Base-by-base conservation (phyloP, 2,888 invertebrate genomes). In the Sussaba pulchella region DNA sequence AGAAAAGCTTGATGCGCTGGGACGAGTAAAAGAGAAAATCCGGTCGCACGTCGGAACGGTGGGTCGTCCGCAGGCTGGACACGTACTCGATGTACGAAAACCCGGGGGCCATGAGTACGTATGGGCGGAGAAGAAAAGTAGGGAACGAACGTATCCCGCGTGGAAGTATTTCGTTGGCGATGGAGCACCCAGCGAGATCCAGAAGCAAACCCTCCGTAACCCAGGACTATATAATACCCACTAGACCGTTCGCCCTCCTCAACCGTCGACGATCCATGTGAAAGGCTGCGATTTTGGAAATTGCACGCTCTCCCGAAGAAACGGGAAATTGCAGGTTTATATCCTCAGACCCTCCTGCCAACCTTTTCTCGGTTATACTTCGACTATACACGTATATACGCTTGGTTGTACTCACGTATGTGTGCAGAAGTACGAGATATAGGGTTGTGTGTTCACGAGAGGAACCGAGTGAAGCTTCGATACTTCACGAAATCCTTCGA, bases 71-170 rank as follows among this genome's bases (percentile, higher is more conserved):
- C 41, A 81, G 36, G 73, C 76, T 69, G 76, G 64, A 69, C 81
- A 87, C 82, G 86, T 84, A 82, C 82, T 81, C 82, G 85, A 84
- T 72, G 82, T 83, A 83, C 81, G 76, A 81, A 79, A 85, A 83
- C 82, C 52, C 50, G 50, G 72, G n/a, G 26, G 41, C 8, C 12
- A 63, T 12, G 75, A 39, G 54, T 2, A 57, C 52, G 72, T 73
- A 66, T 61, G 67, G 57, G 69, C 47, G 63, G 67, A 52, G 54
- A 77, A 54, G 50, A 72, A 54, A 24, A 52, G 24, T 57, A 39
- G 52, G 17, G 26, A 36, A 66, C 21, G 19, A 72, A 61, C 52
- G 66, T 71, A 71, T 66, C 50, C 52, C 17, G 39, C 26, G 54
- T 14, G 63, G 64, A 69, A 76, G 57, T 67, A 54, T 45, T 39